Percentiles rank a stretch among this genome's conserved stretches.
Conservation (phyloP, 1,140 invertebrate species). For the Drosophila littoralis region DNA sequence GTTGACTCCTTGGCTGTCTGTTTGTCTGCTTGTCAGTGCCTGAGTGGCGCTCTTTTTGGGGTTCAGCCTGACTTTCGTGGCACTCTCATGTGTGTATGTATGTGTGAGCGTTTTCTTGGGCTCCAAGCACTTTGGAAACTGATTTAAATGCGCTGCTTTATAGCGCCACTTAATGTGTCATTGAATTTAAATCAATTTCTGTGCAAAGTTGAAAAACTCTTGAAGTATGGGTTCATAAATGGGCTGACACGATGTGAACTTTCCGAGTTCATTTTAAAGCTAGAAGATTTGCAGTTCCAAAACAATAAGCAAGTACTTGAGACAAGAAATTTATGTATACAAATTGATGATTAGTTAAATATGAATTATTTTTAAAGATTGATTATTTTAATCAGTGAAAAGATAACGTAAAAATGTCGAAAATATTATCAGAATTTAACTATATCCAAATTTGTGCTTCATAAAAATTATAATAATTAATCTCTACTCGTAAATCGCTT, state of each 20-base stretch:
- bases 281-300: no score
- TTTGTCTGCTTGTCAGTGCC: not conserved
- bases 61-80: conserved; percentile 17
- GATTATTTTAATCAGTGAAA: no score
- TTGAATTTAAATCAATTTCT: conserved; percentile 68
- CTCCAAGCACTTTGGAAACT: conserved; percentile 45
- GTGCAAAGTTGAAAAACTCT: conserved; percentile 6
- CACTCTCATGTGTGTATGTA: conserved; percentile 19
- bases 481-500: no score
- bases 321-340: no score
- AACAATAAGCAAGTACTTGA: no score
- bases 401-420: no score
- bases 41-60: conserved; percentile 27
- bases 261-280: no score
- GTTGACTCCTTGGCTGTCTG: conserved; percentile 22
- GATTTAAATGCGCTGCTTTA: conserved; percentile 75
- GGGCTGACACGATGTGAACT: not conserved
- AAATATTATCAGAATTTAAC: no score
- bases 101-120: not conserved
- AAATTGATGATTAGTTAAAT: no score
- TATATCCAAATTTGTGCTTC: no score
- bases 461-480: no score
- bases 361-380: no score
- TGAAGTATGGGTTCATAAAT: conserved; percentile 1
- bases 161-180: conserved; percentile 77